Evolutionary conservation across 2,888 invertebrate genomes (phyloP).

Genomic region (Ophonus ardosiacus): DNA sequence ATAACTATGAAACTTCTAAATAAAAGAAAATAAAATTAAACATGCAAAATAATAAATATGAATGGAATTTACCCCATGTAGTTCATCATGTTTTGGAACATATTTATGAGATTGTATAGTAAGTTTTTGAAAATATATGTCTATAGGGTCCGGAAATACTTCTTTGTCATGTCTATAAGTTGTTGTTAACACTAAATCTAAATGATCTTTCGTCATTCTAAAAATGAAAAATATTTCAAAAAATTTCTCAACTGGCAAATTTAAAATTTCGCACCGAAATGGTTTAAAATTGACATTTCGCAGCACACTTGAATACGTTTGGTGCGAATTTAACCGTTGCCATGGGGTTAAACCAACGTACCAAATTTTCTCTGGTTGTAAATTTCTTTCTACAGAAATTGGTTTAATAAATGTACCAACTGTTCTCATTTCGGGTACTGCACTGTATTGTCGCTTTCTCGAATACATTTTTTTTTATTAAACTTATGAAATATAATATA

Average conservation of each 20-base stretch:
- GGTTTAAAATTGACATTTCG: slow-evolving; percentile 75
- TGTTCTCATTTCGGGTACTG: slow-evolving; percentile 74
- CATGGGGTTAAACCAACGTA: slow-evolving; percentile 69
- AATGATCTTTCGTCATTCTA: slow-evolving; percentile 82
- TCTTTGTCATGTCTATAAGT: slow-evolving; percentile 84
- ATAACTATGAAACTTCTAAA: background rate
- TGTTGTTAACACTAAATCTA: slow-evolving; percentile 83
- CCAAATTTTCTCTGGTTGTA: slow-evolving; percentile 64
- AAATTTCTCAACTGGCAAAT: slow-evolving; percentile 13
- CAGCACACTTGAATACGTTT: slow-evolving; percentile 78
- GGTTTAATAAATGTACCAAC: slow-evolving; percentile 76
- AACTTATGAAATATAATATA: background rate
- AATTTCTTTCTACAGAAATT: slow-evolving; percentile 68
- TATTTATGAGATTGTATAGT: slow-evolving; percentile 72
- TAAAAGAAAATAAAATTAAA: background rate
- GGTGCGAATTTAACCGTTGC: slow-evolving; percentile 77
- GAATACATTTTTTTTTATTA: background rate
- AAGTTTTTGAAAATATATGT: slow-evolving; percentile 83
- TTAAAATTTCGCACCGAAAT: slow-evolving; percentile 68
- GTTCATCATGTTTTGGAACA: background rate
- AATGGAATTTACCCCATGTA: background rate
- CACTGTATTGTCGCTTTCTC: background rate
- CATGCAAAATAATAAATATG: background rate
- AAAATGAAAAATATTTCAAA: background rate
- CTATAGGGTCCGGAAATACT: slow-evolving; percentile 81